These are phyloP conservation scores for Syngnathus rostellatus DNA, from an alignment of 2,797 vertebrate species.

Conservation along the genomic window DNA sequence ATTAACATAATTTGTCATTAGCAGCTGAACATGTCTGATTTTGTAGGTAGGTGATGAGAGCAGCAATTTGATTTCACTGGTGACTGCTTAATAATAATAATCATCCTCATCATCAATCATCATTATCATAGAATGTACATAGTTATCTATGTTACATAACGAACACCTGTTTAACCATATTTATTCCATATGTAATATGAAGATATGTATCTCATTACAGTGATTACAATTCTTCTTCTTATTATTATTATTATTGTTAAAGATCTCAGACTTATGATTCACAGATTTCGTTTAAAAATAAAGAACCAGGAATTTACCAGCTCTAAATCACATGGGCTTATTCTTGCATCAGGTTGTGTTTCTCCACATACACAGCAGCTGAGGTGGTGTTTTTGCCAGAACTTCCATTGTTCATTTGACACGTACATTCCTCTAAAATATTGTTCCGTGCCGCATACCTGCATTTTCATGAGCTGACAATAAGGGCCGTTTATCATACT, in stretches of 20 bases:
- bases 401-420: background rate
- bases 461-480: background rate
- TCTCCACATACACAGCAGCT: background rate
- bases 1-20: too few relatives aligned
- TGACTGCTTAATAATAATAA: background rate
- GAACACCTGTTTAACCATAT: too few relatives aligned
- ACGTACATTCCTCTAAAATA: background rate
- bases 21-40: background rate
- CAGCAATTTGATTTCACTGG: background rate
- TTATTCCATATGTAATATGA: background rate
- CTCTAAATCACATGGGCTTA: background rate
- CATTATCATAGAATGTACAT: too few relatives aligned
- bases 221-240: too few relatives aligned
- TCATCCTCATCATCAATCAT: too few relatives aligned
- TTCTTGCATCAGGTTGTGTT: background rate
- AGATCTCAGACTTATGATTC: background rate
- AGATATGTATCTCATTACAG: background rate
- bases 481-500: slow-evolving; percentile 37
- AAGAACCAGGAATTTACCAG: background rate
- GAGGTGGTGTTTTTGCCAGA: background rate
- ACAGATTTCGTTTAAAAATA: too few relatives aligned
- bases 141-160: too few relatives aligned
- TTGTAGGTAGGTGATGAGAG: background rate
- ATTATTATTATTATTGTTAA: background rate
- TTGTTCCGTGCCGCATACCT: background rate